phyloP scores from a whole-genome alignment of 92 coral and sea anemone species.

The Epizoanthus rinbou region DNA sequence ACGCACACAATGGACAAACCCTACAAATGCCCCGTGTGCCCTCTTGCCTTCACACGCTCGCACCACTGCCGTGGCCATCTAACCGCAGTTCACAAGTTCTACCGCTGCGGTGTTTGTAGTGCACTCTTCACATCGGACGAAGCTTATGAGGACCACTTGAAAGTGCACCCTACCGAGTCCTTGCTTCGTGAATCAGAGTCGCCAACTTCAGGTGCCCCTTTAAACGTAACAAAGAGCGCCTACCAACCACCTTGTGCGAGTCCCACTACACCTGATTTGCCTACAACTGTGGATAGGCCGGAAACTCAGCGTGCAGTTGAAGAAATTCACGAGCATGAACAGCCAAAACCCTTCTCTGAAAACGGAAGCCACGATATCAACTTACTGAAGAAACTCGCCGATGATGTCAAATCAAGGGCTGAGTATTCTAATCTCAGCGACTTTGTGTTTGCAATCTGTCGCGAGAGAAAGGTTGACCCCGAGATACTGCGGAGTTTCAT shows the following conservation, averaged over 20 bases:
- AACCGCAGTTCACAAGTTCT: conserved; percentile 86
- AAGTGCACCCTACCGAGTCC: conserved; percentile 62
- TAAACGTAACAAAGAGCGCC: not conserved
- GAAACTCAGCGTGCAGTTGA: not conserved
- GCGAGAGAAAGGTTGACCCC: conserved; percentile 25
- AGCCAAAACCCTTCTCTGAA: not conserved
- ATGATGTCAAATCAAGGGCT: not conserved
- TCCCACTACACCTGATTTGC: not conserved
- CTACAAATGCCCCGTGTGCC: conserved; percentile 90
- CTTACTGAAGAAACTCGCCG: not conserved
- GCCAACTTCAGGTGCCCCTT: not conserved
- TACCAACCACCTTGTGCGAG: not conserved
- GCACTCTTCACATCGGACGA: conserved; percentile 87
- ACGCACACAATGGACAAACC: conserved; percentile 94
- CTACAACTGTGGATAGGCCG: not conserved
- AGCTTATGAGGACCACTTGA: conserved; percentile 75
- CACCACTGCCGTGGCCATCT: conserved; percentile 91
- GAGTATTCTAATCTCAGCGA: conserved; percentile 25
- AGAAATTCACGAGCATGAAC: not conserved
- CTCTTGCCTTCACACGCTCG: conserved; percentile 93
- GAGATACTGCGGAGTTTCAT: conserved; percentile 34
- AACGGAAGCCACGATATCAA: not conserved
- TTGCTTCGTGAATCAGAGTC: not conserved
- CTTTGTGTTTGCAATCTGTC: conserved; percentile 31
- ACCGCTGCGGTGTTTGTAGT: conserved; percentile 75